Conservation (phyloP, 2,888 invertebrate species). For the Drosophila testacea region DNA sequence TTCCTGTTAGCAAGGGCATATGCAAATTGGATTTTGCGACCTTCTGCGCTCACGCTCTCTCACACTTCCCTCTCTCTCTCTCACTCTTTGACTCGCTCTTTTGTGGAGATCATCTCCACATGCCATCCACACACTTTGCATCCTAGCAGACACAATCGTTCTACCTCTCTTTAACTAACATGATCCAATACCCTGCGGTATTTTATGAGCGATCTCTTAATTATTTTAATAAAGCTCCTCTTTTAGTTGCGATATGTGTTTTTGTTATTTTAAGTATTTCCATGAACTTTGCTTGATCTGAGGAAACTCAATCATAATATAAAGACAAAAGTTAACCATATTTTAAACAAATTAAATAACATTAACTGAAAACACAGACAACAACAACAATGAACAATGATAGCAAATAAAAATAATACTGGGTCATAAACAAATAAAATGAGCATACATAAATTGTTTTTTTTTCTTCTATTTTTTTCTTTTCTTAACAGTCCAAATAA, state of each 20-base stretch:
- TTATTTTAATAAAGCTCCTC: not conserved
- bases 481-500: conserved; percentile 19
- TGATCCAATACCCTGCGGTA: not conserved
- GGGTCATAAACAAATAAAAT: conserved; percentile 22
- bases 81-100: conserved; percentile 3
- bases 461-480: not conserved
- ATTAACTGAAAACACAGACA: conserved; percentile 11
- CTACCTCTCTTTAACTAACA: not conserved
- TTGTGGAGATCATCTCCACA: conserved; percentile 16
- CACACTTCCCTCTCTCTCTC: not conserved
- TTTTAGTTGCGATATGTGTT: not conserved
- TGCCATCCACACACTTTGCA: conserved; percentile 1
- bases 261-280: not conserved
- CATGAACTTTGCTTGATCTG: not conserved
- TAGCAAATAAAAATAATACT: conserved; percentile 20
- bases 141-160: not conserved
- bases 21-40: conserved; percentile 54
- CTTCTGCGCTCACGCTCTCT: conserved; percentile 40
- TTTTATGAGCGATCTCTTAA: not conserved
- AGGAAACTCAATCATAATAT: conserved; percentile 3
- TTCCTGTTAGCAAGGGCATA: conserved; percentile 66
- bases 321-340: conserved; percentile 2
- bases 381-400: conserved; percentile 6
- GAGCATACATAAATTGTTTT: not conserved
- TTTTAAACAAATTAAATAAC: conserved; percentile 18